These are phyloP conservation scores for Meta bourneti DNA, from an alignment of 2,888 invertebrate genomes.

Conservation along the genomic window DNA sequence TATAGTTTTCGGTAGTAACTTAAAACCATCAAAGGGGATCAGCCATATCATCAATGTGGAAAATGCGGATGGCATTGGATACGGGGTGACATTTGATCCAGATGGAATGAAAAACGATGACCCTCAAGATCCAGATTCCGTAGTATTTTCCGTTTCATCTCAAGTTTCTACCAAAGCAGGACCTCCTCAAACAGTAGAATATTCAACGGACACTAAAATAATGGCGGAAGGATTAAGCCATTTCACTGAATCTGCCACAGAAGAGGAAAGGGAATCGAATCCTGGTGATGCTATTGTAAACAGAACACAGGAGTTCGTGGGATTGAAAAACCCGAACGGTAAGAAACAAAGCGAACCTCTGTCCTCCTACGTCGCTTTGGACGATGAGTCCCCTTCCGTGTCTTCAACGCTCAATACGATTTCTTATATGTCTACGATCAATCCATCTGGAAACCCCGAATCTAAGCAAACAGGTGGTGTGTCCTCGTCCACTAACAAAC, in stretches of 20 bases:
- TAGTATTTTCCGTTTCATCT: slow-evolving; percentile 41
- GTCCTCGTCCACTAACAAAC: too few species aligned
- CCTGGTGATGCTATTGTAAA: neutral
- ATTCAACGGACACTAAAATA: neutral
- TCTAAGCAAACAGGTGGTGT: too few species aligned
- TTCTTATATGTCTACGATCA: too few species aligned
- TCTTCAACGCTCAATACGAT: too few species aligned
- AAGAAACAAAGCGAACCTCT: too few species aligned
- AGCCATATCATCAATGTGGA: neutral
- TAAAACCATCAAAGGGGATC: neutral
- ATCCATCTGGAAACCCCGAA: too few species aligned
- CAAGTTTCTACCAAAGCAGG: neutral
- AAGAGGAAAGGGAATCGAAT: neutral
- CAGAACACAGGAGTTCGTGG: neutral
- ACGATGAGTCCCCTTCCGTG: too few species aligned
- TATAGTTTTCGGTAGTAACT: neutral
- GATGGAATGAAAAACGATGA: slow-evolving; percentile 54
- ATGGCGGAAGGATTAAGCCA: neutral
- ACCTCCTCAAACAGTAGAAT: neutral
- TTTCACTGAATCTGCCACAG: neutral
- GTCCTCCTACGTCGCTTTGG: too few species aligned
- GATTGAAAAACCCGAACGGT: neutral
- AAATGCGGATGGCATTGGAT: neutral
- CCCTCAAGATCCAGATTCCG: slow-evolving; percentile 64
- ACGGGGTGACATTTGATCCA: slow-evolving; percentile 56